Evolutionary conservation across 1,140 invertebrate genomes (phyloP), one percentile per base, ranked within the genome.

Genomic region (Brachionus calyciflorus): DNA sequence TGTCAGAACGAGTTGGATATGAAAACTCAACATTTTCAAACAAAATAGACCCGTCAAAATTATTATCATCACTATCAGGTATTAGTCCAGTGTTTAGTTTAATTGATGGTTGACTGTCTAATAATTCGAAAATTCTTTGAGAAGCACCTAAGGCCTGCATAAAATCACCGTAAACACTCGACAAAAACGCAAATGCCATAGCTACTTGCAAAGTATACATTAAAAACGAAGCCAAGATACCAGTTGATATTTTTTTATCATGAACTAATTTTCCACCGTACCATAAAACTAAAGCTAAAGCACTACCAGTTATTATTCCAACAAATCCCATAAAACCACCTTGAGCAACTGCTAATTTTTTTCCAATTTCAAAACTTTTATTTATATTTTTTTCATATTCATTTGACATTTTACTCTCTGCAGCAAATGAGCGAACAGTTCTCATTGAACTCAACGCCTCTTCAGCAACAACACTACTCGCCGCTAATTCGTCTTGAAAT

Each of bases 21-120:
- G 79, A 80, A 81, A 90, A 90, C 12, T 78, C 79, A 2, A 90
- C 81, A 78, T 87, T 80, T n/a, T 57, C 30, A 17, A 76, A 76
- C 76, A 86, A 82, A 33, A 86, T 81, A 1, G 69, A 73, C 6
- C 69, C 69, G 30, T 73, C 69, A 24, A 73, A 73, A 21, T 17
- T 33, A 12, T 73, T 33, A 21, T 73, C 30, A 21, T 73, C 46
- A n/a, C 14, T 57, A 2, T 28, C 17, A 19, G 69, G 68, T 9
- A 73, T 70, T 2, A 79, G 19, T 3, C 81, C 81, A 53, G 78
- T 77, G 48, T 81, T 79, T 69, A 78, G 77, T 12, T 78, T 77
- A n/a, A 83, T 79, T 55, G 77, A 76, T 12, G 83, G 81, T 17
- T 78, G 65, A 37, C 80, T 78, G 65, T 84, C 83, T 19, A 84